Evolutionary conservation across 2,797 vertebrate species (phyloP).

Genomic region (Acomys russatus): DNA sequence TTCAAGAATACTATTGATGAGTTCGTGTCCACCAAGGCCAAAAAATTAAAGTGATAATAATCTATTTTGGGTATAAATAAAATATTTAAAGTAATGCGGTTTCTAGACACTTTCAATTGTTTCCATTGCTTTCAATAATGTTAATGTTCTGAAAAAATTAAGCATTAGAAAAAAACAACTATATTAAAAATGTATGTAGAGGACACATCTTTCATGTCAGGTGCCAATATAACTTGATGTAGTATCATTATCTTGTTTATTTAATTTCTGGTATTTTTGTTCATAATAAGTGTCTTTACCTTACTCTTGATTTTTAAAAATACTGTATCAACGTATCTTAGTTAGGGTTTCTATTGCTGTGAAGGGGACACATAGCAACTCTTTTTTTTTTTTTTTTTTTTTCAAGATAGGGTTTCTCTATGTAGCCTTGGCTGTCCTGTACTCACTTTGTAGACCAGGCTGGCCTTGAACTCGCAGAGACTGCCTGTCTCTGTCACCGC

Average conservation of each 20-base stretch:
- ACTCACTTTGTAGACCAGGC: too few relatives aligned
- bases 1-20: conserved; percentile 67
- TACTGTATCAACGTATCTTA: neutral
- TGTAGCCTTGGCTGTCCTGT: too few relatives aligned
- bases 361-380: neutral
- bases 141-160: conserved; percentile 54
- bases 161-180: conserved; percentile 29
- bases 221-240: neutral
- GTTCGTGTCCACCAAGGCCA: conserved; percentile 37
- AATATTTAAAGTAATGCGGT: conserved; percentile 66
- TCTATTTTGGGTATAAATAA: conserved; percentile 59
- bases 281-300: neutral
- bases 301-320: conserved; percentile 41
- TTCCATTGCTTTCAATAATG: conserved; percentile 51
- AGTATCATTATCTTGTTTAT: neutral
- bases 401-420: too few relatives aligned
- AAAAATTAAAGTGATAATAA: conserved; percentile 61
- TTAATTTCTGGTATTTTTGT: conserved; percentile 21
- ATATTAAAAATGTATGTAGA: conserved; percentile 53
- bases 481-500: too few relatives aligned
- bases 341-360: neutral
- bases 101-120: conserved; percentile 38
- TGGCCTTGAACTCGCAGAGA: too few relatives aligned
- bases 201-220: conserved; percentile 11
- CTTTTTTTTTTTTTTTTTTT: neutral